Evolutionary conservation across 1,140 invertebrate species (phyloP).

Genomic region (Sesamia nonagrioides): DNA sequence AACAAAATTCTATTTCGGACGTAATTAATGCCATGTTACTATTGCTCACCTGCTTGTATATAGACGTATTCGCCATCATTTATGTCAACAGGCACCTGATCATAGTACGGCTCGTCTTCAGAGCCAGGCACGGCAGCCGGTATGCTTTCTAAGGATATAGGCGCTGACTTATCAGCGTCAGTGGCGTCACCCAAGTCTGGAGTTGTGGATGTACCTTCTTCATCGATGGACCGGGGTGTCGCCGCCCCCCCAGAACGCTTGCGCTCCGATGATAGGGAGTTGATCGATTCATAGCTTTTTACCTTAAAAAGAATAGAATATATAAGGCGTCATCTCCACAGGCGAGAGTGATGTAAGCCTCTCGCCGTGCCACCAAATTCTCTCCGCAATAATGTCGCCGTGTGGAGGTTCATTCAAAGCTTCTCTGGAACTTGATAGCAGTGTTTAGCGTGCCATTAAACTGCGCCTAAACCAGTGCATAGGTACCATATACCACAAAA

Average conservation of each 20-base stretch:
- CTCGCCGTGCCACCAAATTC: no score
- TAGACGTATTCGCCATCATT: slow-evolving; percentile 93
- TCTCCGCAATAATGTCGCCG: no score
- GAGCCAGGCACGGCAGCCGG: slow-evolving; percentile 72
- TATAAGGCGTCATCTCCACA: no score
- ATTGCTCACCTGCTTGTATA: slow-evolving; percentile 89
- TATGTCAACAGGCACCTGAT: slow-evolving; percentile 93
- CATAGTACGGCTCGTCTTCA: slow-evolving; percentile 93
- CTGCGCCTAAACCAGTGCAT: no score
- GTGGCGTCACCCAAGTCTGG: slow-evolving; percentile 73
- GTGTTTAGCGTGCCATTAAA: no score
- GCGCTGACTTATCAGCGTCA: slow-evolving; percentile 85
- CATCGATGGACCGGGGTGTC: slow-evolving; percentile 83
- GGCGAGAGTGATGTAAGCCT: no score
- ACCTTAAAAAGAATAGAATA: slow-evolving; percentile 76
- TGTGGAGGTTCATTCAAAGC: no score
- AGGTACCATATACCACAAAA: no score
- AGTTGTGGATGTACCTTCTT: slow-evolving; percentile 80
- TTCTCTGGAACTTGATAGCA: no score
- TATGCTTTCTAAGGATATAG: slow-evolving; percentile 84
- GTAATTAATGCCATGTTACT: neutral
- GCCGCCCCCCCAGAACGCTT: slow-evolving; percentile 84
- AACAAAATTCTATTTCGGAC: neutral
- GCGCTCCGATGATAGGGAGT: slow-evolving; percentile 87
- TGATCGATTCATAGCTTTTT: slow-evolving; percentile 89